Percentiles rank a stretch among this genome's conserved stretches.
Conservation (phyloP, 2,888 invertebrate genomes). For the Pyrrhosoma nymphula region DNA sequence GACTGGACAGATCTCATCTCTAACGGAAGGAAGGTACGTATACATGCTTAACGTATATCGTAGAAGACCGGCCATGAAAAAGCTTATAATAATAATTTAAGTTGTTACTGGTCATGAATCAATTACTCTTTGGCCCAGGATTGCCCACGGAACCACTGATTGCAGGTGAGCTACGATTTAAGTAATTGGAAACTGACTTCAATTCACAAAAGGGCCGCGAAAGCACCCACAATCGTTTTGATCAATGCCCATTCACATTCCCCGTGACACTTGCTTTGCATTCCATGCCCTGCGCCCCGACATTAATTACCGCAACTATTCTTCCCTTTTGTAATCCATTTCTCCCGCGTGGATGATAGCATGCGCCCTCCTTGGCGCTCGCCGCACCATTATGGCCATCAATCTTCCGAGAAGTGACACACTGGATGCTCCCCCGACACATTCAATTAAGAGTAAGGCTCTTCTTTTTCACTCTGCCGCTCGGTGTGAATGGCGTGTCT, state of each 20-base stretch:
- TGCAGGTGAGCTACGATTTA: neutral
- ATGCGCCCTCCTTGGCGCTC: neutral
- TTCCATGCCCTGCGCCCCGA: neutral
- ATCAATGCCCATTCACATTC: neutral
- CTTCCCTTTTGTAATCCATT: neutral
- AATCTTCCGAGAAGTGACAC: constrained; percentile 8
- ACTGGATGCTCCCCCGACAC: neutral
- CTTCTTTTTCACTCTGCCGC: neutral
- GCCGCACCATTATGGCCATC: neutral
- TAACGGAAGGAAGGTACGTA: no score
- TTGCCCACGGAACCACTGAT: neutral
- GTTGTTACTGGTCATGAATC: neutral
- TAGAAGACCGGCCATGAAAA: no score
- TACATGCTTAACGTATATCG: no score
- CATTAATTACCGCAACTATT: neutral
- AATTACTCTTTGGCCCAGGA: neutral
- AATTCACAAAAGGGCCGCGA: neutral
- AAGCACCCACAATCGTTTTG: neutral
- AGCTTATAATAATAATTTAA: no score
- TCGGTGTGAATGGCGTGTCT: constrained; percentile 11
- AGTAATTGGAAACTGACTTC: neutral
- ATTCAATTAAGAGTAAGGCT: constrained; percentile 36
- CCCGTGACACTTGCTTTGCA: neutral
- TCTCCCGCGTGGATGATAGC: neutral
- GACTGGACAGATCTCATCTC: no score